Evolutionary conservation across 2,113 vertebrate species (phyloP).

Genomic region (Dicrurus megarhynchus): DNA sequence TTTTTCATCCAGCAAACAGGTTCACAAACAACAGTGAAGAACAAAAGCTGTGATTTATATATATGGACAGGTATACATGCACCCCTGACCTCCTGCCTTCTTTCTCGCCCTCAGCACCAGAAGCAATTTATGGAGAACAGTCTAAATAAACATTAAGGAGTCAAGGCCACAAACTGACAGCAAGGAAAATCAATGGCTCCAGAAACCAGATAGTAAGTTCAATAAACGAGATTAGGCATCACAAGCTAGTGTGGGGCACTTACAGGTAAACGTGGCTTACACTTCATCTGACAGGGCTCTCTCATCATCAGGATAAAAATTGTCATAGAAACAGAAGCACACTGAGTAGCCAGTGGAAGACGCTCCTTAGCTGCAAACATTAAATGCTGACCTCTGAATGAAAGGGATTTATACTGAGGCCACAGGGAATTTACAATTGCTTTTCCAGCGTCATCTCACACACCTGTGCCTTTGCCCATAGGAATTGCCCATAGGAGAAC

Average conservation of each 20-base stretch:
- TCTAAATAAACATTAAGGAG: constrained; percentile 84
- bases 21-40: constrained; percentile 71
- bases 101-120: constrained; percentile 65
- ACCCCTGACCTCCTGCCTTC: constrained; percentile 68
- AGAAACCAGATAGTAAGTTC: constrained; percentile 77
- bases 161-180: constrained; percentile 80
- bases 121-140: constrained; percentile 81
- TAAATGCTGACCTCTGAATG: constrained; percentile 64
- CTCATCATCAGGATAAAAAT: constrained; percentile 67
- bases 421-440: constrained; percentile 49
- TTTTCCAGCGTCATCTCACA: constrained; percentile 44
- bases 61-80: constrained; percentile 74
- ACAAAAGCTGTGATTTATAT: constrained; percentile 80
- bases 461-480: constrained; percentile 4
- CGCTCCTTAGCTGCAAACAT: constrained; percentile 9
- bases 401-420: constrained; percentile 48
- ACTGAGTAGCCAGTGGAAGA: constrained; percentile 31
- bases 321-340: constrained; percentile 63
- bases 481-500: constrained; percentile 19
- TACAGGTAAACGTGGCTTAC: constrained; percentile 75
- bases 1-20: constrained; percentile 65
- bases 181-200: constrained; percentile 80
- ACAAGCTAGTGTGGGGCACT: constrained; percentile 62
- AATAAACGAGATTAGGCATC: constrained; percentile 82
- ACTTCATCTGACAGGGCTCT: constrained; percentile 65